Base-by-base conservation (phyloP, 1,140 invertebrate genomes). In the Limonius californicus region DNA sequence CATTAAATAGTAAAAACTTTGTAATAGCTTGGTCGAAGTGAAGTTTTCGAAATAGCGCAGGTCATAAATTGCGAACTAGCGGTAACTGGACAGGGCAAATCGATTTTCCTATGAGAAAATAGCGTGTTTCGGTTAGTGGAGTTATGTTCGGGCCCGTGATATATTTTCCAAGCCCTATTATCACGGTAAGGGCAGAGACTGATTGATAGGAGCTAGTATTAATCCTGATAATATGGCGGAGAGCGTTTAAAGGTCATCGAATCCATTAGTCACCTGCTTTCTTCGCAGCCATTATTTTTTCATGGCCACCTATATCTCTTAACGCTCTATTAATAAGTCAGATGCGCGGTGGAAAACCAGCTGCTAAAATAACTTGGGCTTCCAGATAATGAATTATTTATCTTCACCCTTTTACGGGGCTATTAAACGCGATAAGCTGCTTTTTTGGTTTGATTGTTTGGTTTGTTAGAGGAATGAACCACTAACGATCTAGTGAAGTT, bases 161-260 rank as follows among this genome's bases (percentile, higher is more conserved):
- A 39, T 4, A 27, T 27, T 45, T 18, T 12, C 42, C 16, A 12
- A 6, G 42, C 12, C 42, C 42, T 18, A 45, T 45, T 45, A 18
- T 50, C 45, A 14, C 45, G 16, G 16, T 50, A 50, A 50, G 16
- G 45, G 45, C 14, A 18, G 45, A 50, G 45, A 50, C n/a, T 50
- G n/a, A 50, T 19, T 19, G 45, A 50, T 50, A 50, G 45, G 19
- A 14, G 16, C 14, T n/a, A 45, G 42, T 27, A 45, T 45, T 18
- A 45, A 45, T 45, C 42, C 12, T 15, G 42, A 45, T 45, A 27
- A 27, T 27, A 27, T 27, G 23, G 23, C 23, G 23, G n/a, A 27
- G 23, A 27, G 23, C 23, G n/a, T 9, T 39, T 50, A 50, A 50
- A 50, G 45, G 45, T 50, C 45, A 50, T 50, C 45, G 20, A 18